A percentile compares a stretch with the other conserved stretches of the same genome.
Evolutionary conservation across 2,888 invertebrate genomes (phyloP).

Genomic region (Zaprionus obscuricornis): DNA sequence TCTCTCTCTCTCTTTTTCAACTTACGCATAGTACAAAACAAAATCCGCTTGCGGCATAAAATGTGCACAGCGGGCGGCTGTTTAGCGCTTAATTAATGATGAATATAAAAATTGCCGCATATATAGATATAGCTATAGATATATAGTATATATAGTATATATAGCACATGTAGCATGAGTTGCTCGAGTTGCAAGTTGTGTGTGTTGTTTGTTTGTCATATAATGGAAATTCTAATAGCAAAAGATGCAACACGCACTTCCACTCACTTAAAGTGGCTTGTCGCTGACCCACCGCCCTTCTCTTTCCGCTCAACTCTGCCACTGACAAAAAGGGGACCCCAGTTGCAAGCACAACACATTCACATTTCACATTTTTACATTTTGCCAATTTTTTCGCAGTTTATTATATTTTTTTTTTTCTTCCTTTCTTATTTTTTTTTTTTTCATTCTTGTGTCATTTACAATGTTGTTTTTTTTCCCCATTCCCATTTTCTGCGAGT

Average conservation of each 20-base stretch:
- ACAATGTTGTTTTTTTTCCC: too few relatives aligned
- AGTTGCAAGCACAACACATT: conserved; percentile 21
- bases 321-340: conserved; percentile 17
- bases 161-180: too few relatives aligned
- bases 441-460: conserved; percentile 51
- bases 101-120: conserved; percentile 78
- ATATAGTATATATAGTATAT: neutral
- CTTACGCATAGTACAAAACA: neutral
- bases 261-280: conserved; percentile 33
- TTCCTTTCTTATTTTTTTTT: too few relatives aligned
- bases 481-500: conserved; percentile 10
- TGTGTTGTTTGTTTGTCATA: neutral
- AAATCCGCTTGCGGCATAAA: conserved; percentile 54
- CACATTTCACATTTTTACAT: too few relatives aligned
- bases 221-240: conserved; percentile 54
- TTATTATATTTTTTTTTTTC: too few relatives aligned
- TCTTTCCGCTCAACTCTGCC: too few relatives aligned
- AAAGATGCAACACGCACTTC: conserved; percentile 54
- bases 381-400: too few relatives aligned
- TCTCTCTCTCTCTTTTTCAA: neutral
- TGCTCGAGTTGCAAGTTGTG: too few relatives aligned
- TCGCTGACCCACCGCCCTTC: neutral
- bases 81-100: conserved; percentile 79
- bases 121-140: conserved; percentile 1
- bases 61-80: conserved; percentile 70